Evolutionary conservation across 1,140 invertebrate genomes (phyloP), one percentile per base, ranked within the genome.

Genomic region (Tribolium castaneum): DNA sequence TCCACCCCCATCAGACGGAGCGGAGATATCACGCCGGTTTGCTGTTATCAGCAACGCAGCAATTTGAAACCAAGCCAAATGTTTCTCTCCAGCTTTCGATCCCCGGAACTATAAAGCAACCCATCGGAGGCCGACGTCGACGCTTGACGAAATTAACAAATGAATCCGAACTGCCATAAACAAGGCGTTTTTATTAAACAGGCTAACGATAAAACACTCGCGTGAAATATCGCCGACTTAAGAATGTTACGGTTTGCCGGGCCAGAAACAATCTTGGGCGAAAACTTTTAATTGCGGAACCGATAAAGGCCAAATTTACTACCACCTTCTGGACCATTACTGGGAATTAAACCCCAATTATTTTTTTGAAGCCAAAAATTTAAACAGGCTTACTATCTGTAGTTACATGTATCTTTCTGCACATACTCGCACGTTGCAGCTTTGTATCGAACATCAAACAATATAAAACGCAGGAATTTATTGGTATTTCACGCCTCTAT

Each of bases 41-140:
- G 35, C 71, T 62, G 70, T 78, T 78, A 78, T 78, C 76, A 75
- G 71, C 34, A 59, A 78, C 54, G 77, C 78, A 79, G 80, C 78
- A 56, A 76, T 81, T 81, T 81, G 77, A 81, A 79, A 66, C 72
- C 77, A 52, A 39, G 77, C 80, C 80, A 78, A 80, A 80, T 78
- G 77, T 73, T 79, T 70, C 52, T 66, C 59, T 78, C 19, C 39
- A 50, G 39, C 51, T 72, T 52, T 49, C 70, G 70, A 59, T 77
- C 50, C 19, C 50, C 12, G 39, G 59, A 50, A 66, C 62, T 19
- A 52, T 77, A 45, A 52, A 71, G 50, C 45, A 56, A 76, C 39
- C 59, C 56, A 76, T 76, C 59, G 52, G 75, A 59, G 39, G 50
- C 14, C 39, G 39, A 70, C 34, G 9, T 30, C 71, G 71, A 13